Conservation (phyloP, 2,113 vertebrate species). For the Rhabdornis inornatus region DNA sequence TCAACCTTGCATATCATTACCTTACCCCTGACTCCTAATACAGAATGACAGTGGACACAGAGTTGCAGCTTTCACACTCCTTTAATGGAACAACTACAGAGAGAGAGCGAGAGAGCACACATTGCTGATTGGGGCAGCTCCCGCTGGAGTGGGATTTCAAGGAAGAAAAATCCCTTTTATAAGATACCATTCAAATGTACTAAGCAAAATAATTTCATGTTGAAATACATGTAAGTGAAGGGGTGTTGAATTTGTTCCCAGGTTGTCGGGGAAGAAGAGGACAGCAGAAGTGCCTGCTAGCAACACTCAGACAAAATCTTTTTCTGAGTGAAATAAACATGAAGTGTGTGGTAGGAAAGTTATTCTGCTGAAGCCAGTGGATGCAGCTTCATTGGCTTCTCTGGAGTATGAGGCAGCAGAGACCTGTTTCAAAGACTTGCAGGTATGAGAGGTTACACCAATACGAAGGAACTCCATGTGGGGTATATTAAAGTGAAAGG, state of each 20-base stretch:
- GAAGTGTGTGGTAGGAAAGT: neutral
- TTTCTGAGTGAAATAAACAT: neutral
- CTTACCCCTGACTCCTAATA: constrained; percentile 2
- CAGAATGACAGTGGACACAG: constrained; percentile 44
- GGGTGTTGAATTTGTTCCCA: neutral
- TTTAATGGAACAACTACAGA: constrained; percentile 24
- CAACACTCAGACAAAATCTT: neutral
- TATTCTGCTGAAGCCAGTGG: neutral
- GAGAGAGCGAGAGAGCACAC: neutral
- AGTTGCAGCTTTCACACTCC: constrained; percentile 26
- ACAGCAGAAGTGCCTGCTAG: neutral
- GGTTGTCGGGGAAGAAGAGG: neutral
- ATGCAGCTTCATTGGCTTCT: neutral
- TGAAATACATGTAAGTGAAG: neutral
- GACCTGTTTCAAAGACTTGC: neutral
- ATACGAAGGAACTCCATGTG: neutral
- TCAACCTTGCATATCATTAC: constrained; percentile 31
- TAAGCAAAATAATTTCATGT: neutral
- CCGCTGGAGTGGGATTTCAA: neutral
- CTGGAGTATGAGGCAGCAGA: neutral
- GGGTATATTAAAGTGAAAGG: neutral
- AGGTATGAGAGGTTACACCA: neutral
- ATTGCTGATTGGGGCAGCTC: neutral
- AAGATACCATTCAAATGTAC: neutral
- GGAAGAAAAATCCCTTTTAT: neutral